Percentiles rank a stretch among this genome's conserved stretches.
These are phyloP conservation scores for Steatornis caripensis DNA, from an alignment of 2,113 vertebrate species.

Conservation along the genomic window DNA sequence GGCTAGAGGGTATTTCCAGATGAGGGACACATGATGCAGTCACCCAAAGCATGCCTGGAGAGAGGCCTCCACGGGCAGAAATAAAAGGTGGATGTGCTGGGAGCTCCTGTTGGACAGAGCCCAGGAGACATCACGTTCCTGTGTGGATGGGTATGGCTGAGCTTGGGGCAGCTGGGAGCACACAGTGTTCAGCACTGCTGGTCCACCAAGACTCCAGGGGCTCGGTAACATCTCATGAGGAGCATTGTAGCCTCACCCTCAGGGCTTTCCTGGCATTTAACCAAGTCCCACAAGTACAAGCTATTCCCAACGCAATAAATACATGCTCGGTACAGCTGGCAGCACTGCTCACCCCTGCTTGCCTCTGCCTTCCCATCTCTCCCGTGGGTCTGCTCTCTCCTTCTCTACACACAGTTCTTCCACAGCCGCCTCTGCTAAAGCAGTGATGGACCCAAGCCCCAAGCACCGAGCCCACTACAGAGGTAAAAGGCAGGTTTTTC, in stretches of 20 bases:
- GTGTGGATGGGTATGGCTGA: fast-evolving
- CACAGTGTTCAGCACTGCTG: not conserved
- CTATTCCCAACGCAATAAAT: not conserved
- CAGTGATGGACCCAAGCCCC: not conserved
- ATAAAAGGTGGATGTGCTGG: not conserved
- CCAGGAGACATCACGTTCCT: not conserved
- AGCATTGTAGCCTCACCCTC: not conserved
- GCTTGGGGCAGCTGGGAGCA: not conserved
- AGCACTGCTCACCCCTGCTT: not conserved
- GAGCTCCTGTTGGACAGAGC: not conserved
- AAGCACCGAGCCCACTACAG: fast-evolving
- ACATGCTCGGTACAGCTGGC: fast-evolving
- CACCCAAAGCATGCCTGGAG: not conserved
- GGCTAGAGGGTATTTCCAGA: not conserved
- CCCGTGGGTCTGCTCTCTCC: not conserved
- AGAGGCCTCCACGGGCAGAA: not conserved
- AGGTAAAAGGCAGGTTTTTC: not conserved
- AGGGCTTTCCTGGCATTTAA: not conserved
- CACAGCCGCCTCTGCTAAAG: not conserved
- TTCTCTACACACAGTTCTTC: not conserved
- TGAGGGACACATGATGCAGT: fast-evolving
- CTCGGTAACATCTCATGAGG: not conserved
- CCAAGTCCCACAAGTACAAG: not conserved
- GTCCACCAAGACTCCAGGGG: not conserved
- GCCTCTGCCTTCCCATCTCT: not conserved